Conservation (phyloP, 2,888 invertebrate species). For the Tridacna crocea region DNA sequence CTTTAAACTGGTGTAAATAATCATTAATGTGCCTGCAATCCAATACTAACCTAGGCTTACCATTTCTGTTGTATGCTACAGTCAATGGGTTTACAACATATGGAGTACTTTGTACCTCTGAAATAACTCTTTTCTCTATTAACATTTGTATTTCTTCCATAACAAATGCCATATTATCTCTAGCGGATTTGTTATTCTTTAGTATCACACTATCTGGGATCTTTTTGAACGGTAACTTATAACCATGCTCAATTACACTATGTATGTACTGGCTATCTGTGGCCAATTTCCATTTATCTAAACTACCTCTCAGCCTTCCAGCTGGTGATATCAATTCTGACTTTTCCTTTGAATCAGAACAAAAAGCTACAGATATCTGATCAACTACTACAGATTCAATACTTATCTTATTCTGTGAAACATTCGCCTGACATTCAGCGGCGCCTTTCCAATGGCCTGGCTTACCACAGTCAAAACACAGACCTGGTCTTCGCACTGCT, state of each 20-base stretch:
- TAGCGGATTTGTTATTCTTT: conserved; percentile 46
- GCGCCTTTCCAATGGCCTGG: conserved; percentile 46
- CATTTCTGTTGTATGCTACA: conserved; percentile 44
- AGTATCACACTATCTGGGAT: conserved; percentile 25
- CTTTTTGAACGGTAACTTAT: conserved; percentile 44
- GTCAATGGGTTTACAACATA: conserved; percentile 54
- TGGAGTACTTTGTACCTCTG: conserved; percentile 20
- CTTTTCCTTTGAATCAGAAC: conserved; percentile 15
- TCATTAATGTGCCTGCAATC: conserved; percentile 50
- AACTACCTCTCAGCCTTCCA: neutral
- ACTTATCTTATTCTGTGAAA: conserved; percentile 38
- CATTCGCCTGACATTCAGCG: conserved; percentile 29
- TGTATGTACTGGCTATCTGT: conserved; percentile 28
- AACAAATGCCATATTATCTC: conserved; percentile 49
- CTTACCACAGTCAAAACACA: conserved; percentile 40
- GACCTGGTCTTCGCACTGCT: conserved; percentile 23
- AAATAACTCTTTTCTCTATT: conserved; percentile 40
- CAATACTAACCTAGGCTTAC: conserved; percentile 45
- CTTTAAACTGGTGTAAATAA: conserved; percentile 26
- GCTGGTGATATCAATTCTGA: conserved; percentile 31
- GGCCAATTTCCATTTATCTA: neutral
- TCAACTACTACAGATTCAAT: neutral
- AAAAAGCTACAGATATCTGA: neutral
- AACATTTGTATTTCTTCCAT: conserved; percentile 39
- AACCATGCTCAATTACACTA: conserved; percentile 34